Conservation (phyloP, 2,888 invertebrate genomes). For the Epinotia demarniana region DNA sequence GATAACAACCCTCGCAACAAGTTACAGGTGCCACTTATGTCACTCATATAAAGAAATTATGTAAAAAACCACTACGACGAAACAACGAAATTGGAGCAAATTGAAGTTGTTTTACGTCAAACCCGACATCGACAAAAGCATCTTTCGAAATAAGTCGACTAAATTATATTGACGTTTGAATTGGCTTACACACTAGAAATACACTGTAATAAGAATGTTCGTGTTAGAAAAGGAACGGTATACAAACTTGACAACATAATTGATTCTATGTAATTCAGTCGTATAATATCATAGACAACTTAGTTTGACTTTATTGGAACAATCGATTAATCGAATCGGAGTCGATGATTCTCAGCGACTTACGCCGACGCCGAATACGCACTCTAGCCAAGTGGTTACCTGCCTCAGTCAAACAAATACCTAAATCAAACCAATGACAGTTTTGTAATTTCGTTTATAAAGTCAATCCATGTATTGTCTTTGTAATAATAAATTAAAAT, state of each 20-base stretch:
- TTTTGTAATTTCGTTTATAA: too few species aligned
- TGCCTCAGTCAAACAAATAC: not conserved
- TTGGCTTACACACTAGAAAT: slow-evolving; percentile 1
- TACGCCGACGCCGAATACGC: not conserved
- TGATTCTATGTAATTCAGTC: slow-evolving; percentile 46
- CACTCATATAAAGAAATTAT: slow-evolving; percentile 75
- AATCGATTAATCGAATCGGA: not conserved
- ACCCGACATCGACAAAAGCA: slow-evolving; percentile 71
- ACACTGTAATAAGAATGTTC: slow-evolving; percentile 48
- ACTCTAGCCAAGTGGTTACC: not conserved
- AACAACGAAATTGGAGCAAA: slow-evolving; percentile 72
- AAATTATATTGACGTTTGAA: slow-evolving; percentile 20
- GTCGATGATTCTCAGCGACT: not conserved
- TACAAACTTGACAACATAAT: slow-evolving; percentile 46
- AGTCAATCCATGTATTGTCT: too few species aligned
- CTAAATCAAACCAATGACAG: not conserved
- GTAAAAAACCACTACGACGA: slow-evolving; percentile 63
- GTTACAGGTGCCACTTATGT: slow-evolving; percentile 65
- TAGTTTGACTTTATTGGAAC: slow-evolving; percentile 5
- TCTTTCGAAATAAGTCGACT: slow-evolving; percentile 58
- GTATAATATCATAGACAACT: slow-evolving; percentile 59
- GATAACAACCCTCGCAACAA: slow-evolving; percentile 61
- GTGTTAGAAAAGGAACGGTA: slow-evolving; percentile 58
- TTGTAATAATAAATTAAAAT: too few species aligned
- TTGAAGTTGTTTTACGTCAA: slow-evolving; percentile 79